A percentile compares a stretch with the other conserved stretches of the same genome.
Conservation (phyloP, 2,888 invertebrate genomes). For the Pterostichus niger region DNA sequence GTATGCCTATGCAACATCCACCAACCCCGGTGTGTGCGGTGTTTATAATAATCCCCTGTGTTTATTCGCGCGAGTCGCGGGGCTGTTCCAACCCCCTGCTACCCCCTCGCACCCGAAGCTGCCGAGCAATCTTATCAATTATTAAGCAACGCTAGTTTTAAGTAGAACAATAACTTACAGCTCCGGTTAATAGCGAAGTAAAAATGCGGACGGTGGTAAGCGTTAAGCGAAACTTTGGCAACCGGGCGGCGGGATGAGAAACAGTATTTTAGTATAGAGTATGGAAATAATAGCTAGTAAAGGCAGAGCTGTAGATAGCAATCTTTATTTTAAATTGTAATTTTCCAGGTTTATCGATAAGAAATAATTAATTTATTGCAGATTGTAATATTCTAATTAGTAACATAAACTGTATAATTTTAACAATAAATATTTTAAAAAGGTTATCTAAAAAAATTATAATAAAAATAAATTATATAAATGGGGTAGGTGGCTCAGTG, state of each 20-base stretch:
- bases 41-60: constrained; percentile 67
- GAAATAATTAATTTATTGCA: too few relatives aligned
- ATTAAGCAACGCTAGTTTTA: constrained; percentile 75
- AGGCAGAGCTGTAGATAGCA: too few relatives aligned
- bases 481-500: too few relatives aligned
- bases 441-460: too few relatives aligned
- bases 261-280: too few relatives aligned
- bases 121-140: constrained; percentile 76
- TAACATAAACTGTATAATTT: too few relatives aligned
- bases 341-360: too few relatives aligned
- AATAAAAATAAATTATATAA: too few relatives aligned
- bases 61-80: constrained; percentile 48
- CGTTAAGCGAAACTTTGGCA: background rate
- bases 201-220: constrained; percentile 71
- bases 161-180: constrained; percentile 77
- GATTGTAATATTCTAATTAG: too few relatives aligned
- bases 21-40: background rate
- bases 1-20: background rate
- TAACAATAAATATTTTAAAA: too few relatives aligned
- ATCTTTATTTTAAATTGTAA: too few relatives aligned
- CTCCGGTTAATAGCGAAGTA: constrained; percentile 75
- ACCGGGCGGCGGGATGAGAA: background rate
- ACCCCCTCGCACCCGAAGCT: background rate
- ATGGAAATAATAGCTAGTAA: too few relatives aligned
- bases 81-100: background rate